Evolutionary conservation across 2,888 invertebrate species (phyloP).

Genomic region (Zaprionus lineosus): DNA sequence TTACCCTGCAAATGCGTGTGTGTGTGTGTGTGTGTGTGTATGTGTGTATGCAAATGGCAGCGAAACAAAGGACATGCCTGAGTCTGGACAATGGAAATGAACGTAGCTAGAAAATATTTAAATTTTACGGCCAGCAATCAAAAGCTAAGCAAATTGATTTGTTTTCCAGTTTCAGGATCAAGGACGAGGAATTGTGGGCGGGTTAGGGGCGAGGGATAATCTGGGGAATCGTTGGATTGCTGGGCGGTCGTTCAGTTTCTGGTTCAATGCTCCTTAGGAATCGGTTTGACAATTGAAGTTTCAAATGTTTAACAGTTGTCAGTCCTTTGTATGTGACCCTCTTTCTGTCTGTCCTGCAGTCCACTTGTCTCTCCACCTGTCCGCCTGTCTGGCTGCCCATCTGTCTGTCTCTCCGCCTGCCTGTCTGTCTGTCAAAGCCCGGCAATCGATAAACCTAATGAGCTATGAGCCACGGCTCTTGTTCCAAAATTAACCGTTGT

Average conservation of each 20-base stretch:
- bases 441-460: slow-evolving; percentile 70
- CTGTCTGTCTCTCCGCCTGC: neutral
- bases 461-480: slow-evolving; percentile 46
- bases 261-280: slow-evolving; percentile 51
- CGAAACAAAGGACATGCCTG: slow-evolving; percentile 38
- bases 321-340: too few relatives aligned
- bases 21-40: slow-evolving; percentile 3
- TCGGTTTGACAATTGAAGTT: slow-evolving; percentile 7
- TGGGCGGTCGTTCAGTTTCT: neutral
- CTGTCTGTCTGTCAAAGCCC: neutral
- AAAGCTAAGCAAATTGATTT: slow-evolving; percentile 58
- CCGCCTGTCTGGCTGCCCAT: neutral
- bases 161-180: slow-evolving; percentile 35
- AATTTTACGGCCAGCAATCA: slow-evolving; percentile 61
- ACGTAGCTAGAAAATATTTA: slow-evolving; percentile 56
- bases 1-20: neutral
- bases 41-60: slow-evolving; percentile 52
- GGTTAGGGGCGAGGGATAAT: too few relatives aligned
- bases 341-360: too few relatives aligned
- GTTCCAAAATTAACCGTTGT: slow-evolving; percentile 45
- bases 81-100: slow-evolving; percentile 46
- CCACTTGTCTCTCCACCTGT: slow-evolving; percentile 18
- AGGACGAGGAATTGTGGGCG: too few relatives aligned
- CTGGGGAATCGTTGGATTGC: slow-evolving; percentile 4
- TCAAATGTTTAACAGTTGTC: slow-evolving; percentile 53